phyloP scores from a whole-genome alignment of 1,140 invertebrate genomes.

The Eupristina koningsbergeri region DNA sequence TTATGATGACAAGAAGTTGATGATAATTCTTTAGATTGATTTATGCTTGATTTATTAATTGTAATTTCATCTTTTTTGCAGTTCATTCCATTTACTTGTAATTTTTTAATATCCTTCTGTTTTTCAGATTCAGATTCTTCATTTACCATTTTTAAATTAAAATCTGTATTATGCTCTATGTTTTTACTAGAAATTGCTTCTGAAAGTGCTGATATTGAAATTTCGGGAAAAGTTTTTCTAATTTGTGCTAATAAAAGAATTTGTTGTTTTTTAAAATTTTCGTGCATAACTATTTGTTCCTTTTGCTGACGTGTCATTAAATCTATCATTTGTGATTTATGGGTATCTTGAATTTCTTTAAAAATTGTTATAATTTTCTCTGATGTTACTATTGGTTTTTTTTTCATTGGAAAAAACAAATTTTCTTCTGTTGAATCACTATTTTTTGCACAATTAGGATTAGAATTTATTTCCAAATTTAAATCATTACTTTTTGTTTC shows the following conservation, averaged over 20 bases:
- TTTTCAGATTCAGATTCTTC: background rate
- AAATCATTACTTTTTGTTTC: slow-evolving; percentile 60
- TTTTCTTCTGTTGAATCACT: slow-evolving; percentile 1
- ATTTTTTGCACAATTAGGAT: slow-evolving; percentile 35
- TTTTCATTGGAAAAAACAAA: slow-evolving; percentile 35
- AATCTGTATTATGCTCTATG: slow-evolving; percentile 19
- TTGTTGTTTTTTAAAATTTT: slow-evolving; percentile 77
- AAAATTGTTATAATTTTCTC: slow-evolving; percentile 69
- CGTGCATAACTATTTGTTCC: slow-evolving; percentile 75
- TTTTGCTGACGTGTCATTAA: slow-evolving; percentile 75
- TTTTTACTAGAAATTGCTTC: slow-evolving; percentile 52
- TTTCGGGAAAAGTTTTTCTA: slow-evolving; percentile 69
- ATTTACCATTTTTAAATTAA: slow-evolving; percentile 13
- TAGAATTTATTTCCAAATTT: slow-evolving; percentile 60
- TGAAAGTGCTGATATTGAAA: slow-evolving; percentile 53
- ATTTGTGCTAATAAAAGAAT: slow-evolving; percentile 74
- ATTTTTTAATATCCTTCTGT: background rate
- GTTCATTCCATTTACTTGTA: slow-evolving; percentile 35
- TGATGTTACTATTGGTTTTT: slow-evolving; percentile 58
- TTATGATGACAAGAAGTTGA: slow-evolving; percentile 19
- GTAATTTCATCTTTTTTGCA: slow-evolving; percentile 15
- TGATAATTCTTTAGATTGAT: slow-evolving; percentile 27
- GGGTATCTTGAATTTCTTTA: slow-evolving; percentile 76
- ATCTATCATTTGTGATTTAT: slow-evolving; percentile 76
- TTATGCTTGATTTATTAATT: background rate